phyloP scores from a whole-genome alignment of 2,888 invertebrate species.

The Drymonia ruficornis region DNA sequence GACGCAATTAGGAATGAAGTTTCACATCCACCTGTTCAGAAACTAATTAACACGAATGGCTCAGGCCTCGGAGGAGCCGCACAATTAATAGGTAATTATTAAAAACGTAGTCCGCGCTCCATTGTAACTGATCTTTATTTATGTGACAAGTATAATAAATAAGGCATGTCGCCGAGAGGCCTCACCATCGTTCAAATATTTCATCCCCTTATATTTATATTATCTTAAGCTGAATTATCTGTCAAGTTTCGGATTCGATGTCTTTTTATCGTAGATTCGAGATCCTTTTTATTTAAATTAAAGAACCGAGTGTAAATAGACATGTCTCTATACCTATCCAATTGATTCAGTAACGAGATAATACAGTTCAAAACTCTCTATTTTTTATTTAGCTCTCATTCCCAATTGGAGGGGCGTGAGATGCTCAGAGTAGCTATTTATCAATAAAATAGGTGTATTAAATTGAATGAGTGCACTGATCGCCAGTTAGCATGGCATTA shows the following conservation, averaged over 20 bases:
- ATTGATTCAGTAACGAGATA: too few species aligned
- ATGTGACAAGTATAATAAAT: constrained; percentile 45
- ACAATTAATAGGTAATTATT: constrained; percentile 47
- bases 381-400: not conserved
- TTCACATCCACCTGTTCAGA: constrained; percentile 19
- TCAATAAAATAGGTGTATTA: constrained; percentile 30
- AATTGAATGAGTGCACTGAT: constrained; percentile 30
- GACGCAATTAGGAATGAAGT: constrained; percentile 16
- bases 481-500: constrained; percentile 30
- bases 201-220: constrained; percentile 14
- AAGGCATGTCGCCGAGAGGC: constrained; percentile 18
- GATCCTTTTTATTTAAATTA: too few species aligned
- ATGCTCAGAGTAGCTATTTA: constrained; percentile 12
- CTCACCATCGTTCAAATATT: constrained; percentile 20
- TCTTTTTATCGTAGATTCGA: not conserved
- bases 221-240: constrained; percentile 6
- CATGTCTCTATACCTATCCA: too few species aligned
- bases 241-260: not conserved
- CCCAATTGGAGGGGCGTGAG: not conserved
- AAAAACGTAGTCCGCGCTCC: constrained; percentile 30
- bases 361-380: too few species aligned
- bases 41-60: constrained; percentile 38
- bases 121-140: constrained; percentile 45
- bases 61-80: constrained; percentile 16
- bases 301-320: too few species aligned